phyloP scores from a whole-genome alignment of 2,113 vertebrate genomes.

The Sturnus vulgaris region DNA sequence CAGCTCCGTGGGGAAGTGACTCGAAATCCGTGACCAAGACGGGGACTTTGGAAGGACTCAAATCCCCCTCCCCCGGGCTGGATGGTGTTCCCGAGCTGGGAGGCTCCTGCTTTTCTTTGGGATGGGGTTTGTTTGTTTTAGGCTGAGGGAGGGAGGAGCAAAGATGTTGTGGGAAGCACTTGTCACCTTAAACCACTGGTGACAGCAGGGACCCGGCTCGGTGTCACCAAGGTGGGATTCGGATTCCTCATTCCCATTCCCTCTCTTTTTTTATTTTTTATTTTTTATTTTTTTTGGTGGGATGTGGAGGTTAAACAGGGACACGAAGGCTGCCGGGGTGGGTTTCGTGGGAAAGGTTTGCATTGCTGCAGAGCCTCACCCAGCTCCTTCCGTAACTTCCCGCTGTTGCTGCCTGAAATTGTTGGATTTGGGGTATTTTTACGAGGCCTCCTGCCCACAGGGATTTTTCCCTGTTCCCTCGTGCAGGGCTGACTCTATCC shows the following conservation, averaged over 20 bases:
- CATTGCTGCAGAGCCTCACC: fast-evolving
- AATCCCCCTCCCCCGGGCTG: neutral
- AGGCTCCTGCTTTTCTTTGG: neutral
- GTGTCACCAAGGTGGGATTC: neutral
- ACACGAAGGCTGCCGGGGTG: fast-evolving
- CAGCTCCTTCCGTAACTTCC: neutral
- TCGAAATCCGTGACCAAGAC: fast-evolving
- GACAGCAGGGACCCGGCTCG: neutral
- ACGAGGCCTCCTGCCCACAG: neutral
- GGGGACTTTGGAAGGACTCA: neutral
- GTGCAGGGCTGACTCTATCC: neutral
- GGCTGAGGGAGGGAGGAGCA: neutral
- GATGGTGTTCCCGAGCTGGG: neutral
- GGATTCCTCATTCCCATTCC: neutral
- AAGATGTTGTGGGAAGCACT: neutral
- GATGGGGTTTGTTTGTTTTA: neutral
- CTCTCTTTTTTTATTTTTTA: no score
- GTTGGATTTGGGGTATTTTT: neutral
- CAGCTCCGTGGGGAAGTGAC: neutral
- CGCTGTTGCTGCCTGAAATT: neutral
- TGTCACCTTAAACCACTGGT: neutral
- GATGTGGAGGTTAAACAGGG: neutral
- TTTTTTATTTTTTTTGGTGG: fast-evolving
- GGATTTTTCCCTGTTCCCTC: neutral
- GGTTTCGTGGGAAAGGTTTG: neutral